Base-by-base conservation (phyloP, 2,113 vertebrate species). In the Pituophis catenifer region DNA sequence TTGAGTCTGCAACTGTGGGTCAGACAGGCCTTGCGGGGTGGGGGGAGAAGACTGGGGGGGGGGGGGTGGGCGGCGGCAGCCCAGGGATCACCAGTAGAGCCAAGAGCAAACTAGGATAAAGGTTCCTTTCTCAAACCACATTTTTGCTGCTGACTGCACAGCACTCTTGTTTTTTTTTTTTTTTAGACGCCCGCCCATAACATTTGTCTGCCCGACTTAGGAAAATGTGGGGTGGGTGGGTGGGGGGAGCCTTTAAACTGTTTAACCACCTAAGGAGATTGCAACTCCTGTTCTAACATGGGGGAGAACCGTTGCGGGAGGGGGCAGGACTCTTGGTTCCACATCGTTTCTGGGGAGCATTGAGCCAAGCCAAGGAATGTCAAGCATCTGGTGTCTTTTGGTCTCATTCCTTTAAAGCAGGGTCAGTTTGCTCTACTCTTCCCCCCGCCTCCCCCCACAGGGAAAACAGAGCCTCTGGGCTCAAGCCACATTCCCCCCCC, bases 241-340 rank as follows among this genome's bases (percentile, higher is more conserved):
- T 9, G 38, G 38, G 38, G 52, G 24, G 62, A 17, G 62, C 52
- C 29, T 8, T 29, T 21, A 13, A 86, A 90, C 53, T 75, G 11
- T 48, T 5, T 17, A 48, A 21, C 33, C 48, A 24, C n/a, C 33
- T 58, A 1, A 50, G 24, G 33, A 58, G 62, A 70, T 57, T 21
- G 90, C 21, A 12, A 19, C 15, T 38, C 57, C 17, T 87, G 54
- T 58, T 75, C n/a, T 7, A 33, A 87, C 23, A 26, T 4, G 21
- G 86, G 53, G 33, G 44, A 12, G 33, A 0, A 12, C 58, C 0
- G 0, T 15, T 6, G 13, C 1, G 29, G 33, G 0, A 0, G 57
- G n/a, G 53, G 33, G 23, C 19, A 0, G 21, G 38, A 59, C 29
- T 58, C 26, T 87, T 12, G n/a, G 1, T 24, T 26, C 0, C 10